A percentile compares a stretch with the other conserved stretches of the same genome.
These are phyloP conservation scores for Anagyrus pseudococci DNA, from an alignment of 2,888 invertebrate genomes.

Conservation along the genomic window DNA sequence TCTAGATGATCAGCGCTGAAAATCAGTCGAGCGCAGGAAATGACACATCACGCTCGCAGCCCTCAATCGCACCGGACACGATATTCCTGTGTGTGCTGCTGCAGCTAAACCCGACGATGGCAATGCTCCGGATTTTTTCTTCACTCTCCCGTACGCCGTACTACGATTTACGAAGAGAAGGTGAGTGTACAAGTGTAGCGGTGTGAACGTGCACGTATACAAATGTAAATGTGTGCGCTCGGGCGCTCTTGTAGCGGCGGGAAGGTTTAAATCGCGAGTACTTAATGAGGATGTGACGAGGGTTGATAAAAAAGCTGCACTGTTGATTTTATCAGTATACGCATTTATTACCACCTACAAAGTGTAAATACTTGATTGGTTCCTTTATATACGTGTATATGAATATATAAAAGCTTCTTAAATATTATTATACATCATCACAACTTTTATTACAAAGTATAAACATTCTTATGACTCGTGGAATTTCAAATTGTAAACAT, in stretches of 20 bases:
- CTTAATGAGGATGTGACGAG: neutral
- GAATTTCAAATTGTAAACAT: slow-evolving; percentile 2
- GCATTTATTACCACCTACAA: slow-evolving; percentile 31
- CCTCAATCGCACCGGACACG: no score
- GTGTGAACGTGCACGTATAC: no score
- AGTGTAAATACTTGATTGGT: slow-evolving; percentile 29
- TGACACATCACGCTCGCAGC: slow-evolving; percentile 34
- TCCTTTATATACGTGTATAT: slow-evolving; percentile 23
- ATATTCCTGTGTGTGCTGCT: no score
- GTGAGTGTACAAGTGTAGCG: no score
- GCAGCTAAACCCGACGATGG: neutral
- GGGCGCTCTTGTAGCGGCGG: no score
- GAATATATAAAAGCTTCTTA: slow-evolving; percentile 26
- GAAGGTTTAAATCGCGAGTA: neutral
- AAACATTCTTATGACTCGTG: slow-evolving; percentile 16
- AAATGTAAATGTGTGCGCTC: no score
- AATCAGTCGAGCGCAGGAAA: slow-evolving; percentile 27
- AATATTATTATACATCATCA: slow-evolving; percentile 24
- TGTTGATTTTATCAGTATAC: neutral
- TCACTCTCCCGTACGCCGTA: neutral
- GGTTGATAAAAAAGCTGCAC: no score
- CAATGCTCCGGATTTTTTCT: neutral
- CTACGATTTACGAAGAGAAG: no score
- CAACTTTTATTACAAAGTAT: slow-evolving; percentile 31
- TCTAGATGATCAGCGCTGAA: slow-evolving; percentile 33